Evolutionary conservation across 2,113 vertebrate genomes (phyloP), one percentile per base, ranked within the genome.

Genomic region (Catharus fuscescens): DNA sequence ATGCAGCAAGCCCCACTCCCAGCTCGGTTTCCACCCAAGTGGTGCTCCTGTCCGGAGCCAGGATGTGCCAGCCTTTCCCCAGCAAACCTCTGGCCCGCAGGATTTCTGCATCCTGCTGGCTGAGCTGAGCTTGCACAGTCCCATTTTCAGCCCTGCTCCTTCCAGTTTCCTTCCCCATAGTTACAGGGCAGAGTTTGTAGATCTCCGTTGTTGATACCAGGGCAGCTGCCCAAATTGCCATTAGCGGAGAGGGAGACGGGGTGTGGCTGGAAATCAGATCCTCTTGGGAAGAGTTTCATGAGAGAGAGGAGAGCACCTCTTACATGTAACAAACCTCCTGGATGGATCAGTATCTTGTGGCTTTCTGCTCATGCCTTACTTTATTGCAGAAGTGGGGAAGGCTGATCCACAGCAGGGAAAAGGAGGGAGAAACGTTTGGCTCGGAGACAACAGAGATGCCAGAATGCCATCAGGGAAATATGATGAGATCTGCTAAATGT

Each of bases 201-300:
- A 96, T 95, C 95, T 96, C 90, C 76, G 61, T 96, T 96, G 95
- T 90, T 97, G 96, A 96, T 97, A 96, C 80, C 92, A 14, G 92
- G 96, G 96, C 96, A 97, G 94, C 94, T 96, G 93, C 96, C 94
- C 96, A 97, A 97, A 97, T 96, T 97, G 96, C 96, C 93, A 96
- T 96, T 78, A 96, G 95, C 94, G 10, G 93, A 45, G 92, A 95
- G 95, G 94, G 74, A 96, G 95, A 96, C 86, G 60, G 95, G 96
- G 96, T 96, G 96, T 94, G 96, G 96, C 7, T 95, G 94, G 96
- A 97, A 97, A 97, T 97, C 93, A 97, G 95, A 96, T 97, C 93
- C 92, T 97, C 95, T 96, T 96, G 95, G 96, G 93, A 97, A 97
- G 95, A 95, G 93, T 95, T 91, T 96, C 96, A 97, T 96, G 94